Conservation (phyloP, 2,797 vertebrate species). For the Lagorchestes hirsutus region DNA sequence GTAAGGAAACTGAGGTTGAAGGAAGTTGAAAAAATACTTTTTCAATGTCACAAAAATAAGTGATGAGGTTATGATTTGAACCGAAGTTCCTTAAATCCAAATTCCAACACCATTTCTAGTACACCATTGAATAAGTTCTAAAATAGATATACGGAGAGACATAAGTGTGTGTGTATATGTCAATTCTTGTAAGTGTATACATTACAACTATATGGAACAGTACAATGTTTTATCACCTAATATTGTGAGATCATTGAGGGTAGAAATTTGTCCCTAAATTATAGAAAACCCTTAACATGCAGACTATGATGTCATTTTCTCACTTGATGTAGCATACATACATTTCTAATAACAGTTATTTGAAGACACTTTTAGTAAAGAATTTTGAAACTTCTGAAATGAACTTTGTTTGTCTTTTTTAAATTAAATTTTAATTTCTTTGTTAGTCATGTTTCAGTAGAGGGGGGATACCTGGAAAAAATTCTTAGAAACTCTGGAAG, state of each 20-base stretch:
- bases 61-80: neutral
- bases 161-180: neutral
- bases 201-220: neutral
- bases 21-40: neutral
- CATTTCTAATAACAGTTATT: conserved; percentile 32
- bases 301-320: neutral
- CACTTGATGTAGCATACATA: neutral
- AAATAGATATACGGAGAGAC: neutral
- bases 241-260: neutral
- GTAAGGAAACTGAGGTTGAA: neutral
- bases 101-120: neutral
- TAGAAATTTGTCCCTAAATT: neutral
- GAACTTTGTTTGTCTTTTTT: neutral
- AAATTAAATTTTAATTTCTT: neutral
- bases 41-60: neutral
- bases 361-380: conserved; percentile 26
- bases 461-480: conserved; percentile 14
- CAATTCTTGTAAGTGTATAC: neutral
- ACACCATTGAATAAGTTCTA: neutral
- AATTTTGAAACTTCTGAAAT: conserved; percentile 10
- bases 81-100: neutral
- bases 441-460: conserved; percentile 2
- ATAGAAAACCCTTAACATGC: neutral
- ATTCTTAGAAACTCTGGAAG: conserved; percentile 44
- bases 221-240: neutral